These are phyloP conservation scores for Noctua janthina DNA, from an alignment of 2,888 invertebrate species.

Conservation along the genomic window DNA sequence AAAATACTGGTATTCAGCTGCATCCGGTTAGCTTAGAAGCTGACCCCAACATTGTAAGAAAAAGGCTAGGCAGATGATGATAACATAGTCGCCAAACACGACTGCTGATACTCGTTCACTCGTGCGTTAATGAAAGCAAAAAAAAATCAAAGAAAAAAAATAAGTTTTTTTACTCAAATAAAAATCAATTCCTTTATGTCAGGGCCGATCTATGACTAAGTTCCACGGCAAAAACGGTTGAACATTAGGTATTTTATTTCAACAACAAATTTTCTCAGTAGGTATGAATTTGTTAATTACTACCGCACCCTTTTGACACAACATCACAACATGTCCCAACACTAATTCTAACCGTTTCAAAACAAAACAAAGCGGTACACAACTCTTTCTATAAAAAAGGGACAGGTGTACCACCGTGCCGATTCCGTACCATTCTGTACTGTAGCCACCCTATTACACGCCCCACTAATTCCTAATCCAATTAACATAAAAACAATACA, in stretches of 20 bases:
- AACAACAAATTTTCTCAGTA: too few species aligned
- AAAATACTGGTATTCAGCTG: too few species aligned
- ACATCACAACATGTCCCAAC: background rate
- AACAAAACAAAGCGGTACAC: conserved; percentile 28
- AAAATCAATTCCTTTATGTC: background rate
- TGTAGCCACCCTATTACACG: conserved; percentile 62
- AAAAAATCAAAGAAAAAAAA: background rate
- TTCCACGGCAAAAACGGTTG: background rate
- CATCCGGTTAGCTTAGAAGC: too few species aligned
- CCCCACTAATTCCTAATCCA: conserved; percentile 59
- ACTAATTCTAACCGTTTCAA: conserved; percentile 8
- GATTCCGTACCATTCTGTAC: conserved; percentile 52
- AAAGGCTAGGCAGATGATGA: background rate
- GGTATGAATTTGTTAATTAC: background rate
- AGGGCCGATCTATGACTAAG: background rate
- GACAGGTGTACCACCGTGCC: conserved; percentile 27
- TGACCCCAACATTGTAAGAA: too few species aligned
- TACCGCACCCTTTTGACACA: background rate
- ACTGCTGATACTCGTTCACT: background rate
- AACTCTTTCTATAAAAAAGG: conserved; percentile 23
- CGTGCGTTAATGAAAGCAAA: background rate
- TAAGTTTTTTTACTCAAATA: too few species aligned
- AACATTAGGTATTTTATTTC: background rate
- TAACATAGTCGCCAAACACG: background rate
- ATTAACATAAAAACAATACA: conserved; percentile 67